Base-by-base conservation (phyloP, 2,797 vertebrate genomes). In the Premnoplex brunnescens region DNA sequence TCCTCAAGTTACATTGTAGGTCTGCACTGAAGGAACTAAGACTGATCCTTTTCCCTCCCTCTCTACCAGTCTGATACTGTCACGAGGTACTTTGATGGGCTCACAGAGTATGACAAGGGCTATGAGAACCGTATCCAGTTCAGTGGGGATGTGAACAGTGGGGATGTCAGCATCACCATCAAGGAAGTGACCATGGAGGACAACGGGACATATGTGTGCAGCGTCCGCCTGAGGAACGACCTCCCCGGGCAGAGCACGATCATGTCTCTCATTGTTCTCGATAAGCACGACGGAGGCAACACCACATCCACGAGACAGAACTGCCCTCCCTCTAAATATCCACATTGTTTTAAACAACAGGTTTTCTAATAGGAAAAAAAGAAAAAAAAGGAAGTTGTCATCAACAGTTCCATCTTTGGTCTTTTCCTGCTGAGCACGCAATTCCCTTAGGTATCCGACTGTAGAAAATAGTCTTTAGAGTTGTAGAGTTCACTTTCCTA, bases 151-250 rank as follows among this genome's bases (percentile, higher is more conserved):
- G 23, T 28, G 0, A 1, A 7, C 7, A 6, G 9, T 0, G 94
- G 95, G 1, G 90, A 98, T 7, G 93, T 97, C 55, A 96, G 97
- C 22, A 19, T 98, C 92, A 94, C 69, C 71, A 52, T 98, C 4
- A 10, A 2, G 0, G 36, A 81, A 6, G 93, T 97, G 16, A 96
- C 95, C 79, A 98, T 98, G 97, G 89, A 94, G 5, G 98, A 98
- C 95, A 98, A 98, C 0, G 98, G 98, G 5, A 98, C 97, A 1
- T 98, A 98, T 0, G 44, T 48, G 21, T 98, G 98, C 71, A 91
- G 43, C 0, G 94, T 98, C 10, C 96, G 72, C 1, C 46, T 98
- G 6, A 3, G 88, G 7, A 6, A 11, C 0, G 97, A 98, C 14
- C 44, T 78, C 1, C 51, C 30, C 0, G 82, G 89, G 3, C 14